phyloP scores from a whole-genome alignment of 2,113 vertebrate genomes.

The Macaca fascicularis region T2T-MFA8v1.1 NC_088385.1:15696501-15697000 shows the following conservation, averaged over 20 bases:
- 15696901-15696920: not conserved
- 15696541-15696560: not conserved
- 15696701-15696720: not conserved
- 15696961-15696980: not conserved
- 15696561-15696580: not conserved
- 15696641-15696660: slow-evolving; percentile 18
- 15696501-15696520: not conserved
- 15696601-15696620: not conserved
- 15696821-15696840: too few species aligned
- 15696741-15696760: not conserved
- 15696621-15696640: not conserved
- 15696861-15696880: not conserved
- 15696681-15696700: not conserved
- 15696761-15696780: not conserved
- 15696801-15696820: not conserved
- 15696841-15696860: rapidly evolving
- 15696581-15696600: not conserved
- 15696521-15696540: not conserved
- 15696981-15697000: slow-evolving; percentile 13
- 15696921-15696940: not conserved
- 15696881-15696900: not conserved
- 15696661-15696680: not conserved
- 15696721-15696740: not conserved
- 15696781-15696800: too few species aligned
- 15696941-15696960: not conserved